Evolutionary conservation across 92 coral and sea anemone genomes (phyloP).

Genomic region (Nematostella vectensis): DNA sequence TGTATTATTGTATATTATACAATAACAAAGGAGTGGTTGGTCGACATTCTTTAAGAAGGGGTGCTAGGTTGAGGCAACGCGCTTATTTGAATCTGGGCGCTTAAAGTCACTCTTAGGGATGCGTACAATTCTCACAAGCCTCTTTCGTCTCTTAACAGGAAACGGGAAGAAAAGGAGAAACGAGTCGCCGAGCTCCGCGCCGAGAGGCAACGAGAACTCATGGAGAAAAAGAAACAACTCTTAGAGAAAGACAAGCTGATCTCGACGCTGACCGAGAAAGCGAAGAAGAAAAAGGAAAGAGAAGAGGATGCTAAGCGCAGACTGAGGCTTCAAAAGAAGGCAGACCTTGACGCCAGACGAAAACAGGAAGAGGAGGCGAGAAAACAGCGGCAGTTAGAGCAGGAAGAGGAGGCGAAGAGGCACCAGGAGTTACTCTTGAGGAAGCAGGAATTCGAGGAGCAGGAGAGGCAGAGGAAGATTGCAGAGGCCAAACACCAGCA

Average conservation of each 20-base stretch:
- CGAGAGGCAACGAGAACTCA: slow-evolving; percentile 53
- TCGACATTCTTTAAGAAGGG: too few species aligned
- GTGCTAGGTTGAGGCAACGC: too few species aligned
- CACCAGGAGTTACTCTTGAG: slow-evolving; percentile 67
- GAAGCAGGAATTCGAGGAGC: slow-evolving; percentile 82
- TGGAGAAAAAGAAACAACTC: slow-evolving; percentile 65
- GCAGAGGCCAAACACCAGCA: slow-evolving; percentile 75
- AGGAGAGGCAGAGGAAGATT: slow-evolving; percentile 79
- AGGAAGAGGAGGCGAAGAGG: slow-evolving; percentile 57
- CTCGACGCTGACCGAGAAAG: slow-evolving; percentile 56
- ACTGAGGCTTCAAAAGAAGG: slow-evolving; percentile 66
- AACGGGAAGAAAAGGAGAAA: slow-evolving; percentile 75
- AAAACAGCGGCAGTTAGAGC: slow-evolving; percentile 40
- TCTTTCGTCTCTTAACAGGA: slow-evolving; percentile 49
- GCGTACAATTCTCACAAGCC: too few species aligned
- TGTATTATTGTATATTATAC: too few species aligned
- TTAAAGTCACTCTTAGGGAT: too few species aligned
- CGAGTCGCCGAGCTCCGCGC: slow-evolving; percentile 83
- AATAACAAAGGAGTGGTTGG: too few species aligned
- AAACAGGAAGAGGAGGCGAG: slow-evolving; percentile 69
- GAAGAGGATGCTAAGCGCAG: slow-evolving; percentile 85
- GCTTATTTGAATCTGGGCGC: too few species aligned
- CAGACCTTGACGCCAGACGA: slow-evolving; percentile 75
- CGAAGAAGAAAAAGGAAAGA: slow-evolving; percentile 57
- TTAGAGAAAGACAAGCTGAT: slow-evolving; percentile 57